phyloP scores from a whole-genome alignment of 2,888 invertebrate species.

The Neoitamus cyanurus region DNA sequence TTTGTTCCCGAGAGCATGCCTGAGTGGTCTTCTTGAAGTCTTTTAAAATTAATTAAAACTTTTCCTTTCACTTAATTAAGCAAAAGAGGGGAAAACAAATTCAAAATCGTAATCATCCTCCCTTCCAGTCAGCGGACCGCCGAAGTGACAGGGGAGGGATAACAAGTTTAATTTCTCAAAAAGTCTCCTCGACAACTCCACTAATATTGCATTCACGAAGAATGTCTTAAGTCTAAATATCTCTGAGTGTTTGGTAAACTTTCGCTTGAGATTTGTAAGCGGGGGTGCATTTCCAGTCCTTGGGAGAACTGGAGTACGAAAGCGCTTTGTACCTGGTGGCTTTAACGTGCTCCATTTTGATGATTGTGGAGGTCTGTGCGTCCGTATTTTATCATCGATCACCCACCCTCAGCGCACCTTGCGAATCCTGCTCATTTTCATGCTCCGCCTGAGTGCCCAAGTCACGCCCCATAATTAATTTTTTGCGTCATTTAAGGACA shows the following conservation, averaged over 20 bases:
- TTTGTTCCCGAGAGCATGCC: neutral
- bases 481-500: conserved; percentile 36
- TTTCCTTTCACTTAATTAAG: conserved; percentile 30
- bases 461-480: conserved; percentile 28
- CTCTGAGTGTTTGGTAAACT: neutral
- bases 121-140: neutral
- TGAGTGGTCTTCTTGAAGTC: conserved; percentile 13
- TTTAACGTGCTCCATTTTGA: neutral
- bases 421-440: neutral
- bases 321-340: neutral
- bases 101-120: neutral
- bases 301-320: neutral
- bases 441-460: neutral
- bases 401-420: neutral
- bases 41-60: conserved; percentile 27
- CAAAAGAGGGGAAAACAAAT: conserved; percentile 1
- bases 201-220: neutral
- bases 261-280: neutral
- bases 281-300: neutral
- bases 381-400: neutral
- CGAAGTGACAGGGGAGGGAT: neutral
- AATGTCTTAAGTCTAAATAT: neutral
- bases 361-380: neutral
- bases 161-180: conserved; percentile 5
- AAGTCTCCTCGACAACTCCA: neutral